Conservation (phyloP, 2,113 vertebrate species). For the Potamarius usumacintae region DNA sequence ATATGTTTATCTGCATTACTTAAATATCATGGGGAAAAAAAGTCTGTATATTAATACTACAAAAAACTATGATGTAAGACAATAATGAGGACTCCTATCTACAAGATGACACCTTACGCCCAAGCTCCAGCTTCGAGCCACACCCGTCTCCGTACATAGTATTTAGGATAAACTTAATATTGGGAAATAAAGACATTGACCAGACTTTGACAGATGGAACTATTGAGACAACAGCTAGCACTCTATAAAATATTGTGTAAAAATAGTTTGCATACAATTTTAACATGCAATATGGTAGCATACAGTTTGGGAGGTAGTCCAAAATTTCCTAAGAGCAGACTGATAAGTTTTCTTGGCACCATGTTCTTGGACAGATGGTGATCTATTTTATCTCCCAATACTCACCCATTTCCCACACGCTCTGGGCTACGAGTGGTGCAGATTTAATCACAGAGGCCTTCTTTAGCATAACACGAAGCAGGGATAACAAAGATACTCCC, state of each 20-base stretch:
- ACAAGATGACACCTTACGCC: neutral
- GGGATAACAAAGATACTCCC: constrained; percentile 33
- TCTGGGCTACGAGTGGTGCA: constrained; percentile 50
- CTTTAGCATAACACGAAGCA: constrained; percentile 32
- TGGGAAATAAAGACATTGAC: neutral
- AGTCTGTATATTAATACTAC: neutral
- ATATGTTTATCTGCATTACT: neutral
- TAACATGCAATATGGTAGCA: neutral
- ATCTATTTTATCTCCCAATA: constrained; percentile 63
- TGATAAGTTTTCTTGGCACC: constrained; percentile 56
- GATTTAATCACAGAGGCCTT: constrained; percentile 34
- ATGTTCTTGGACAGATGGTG: constrained; percentile 62
- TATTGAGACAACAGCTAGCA: constrained; percentile 2
- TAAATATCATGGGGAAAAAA: neutral
- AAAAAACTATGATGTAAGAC: too few relatives aligned
- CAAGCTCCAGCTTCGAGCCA: neutral
- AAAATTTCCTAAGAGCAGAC: constrained; percentile 10
- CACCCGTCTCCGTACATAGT: neutral
- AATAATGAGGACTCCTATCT: too few relatives aligned
- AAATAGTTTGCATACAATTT: constrained; percentile 20
- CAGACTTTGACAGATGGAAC: neutral
- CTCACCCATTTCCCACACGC: constrained; percentile 50
- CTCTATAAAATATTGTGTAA: constrained; percentile 13
- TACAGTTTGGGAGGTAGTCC: neutral
- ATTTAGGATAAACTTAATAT: neutral